Evolutionary conservation across 1,140 invertebrate species (phyloP).

Genomic region (Acromyrmex heyeri): DNA sequence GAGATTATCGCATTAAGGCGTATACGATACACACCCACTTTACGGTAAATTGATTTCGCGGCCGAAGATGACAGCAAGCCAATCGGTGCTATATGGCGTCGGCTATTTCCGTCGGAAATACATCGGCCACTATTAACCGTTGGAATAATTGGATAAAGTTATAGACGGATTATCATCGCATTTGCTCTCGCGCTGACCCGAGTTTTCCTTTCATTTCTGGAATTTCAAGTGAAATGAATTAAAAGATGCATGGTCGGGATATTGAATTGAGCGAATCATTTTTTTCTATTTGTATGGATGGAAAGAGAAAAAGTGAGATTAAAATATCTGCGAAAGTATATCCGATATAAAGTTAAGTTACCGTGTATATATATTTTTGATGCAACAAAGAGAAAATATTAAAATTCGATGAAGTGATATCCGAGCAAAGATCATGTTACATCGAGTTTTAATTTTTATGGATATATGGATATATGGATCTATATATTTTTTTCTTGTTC

Average conservation of each 20-base stretch:
- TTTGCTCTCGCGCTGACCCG: neutral
- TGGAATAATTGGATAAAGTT: slow-evolving; percentile 16
- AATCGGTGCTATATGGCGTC: slow-evolving; percentile 1
- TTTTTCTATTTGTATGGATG: neutral
- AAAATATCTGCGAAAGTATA: slow-evolving; percentile 4
- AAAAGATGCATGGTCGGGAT: neutral
- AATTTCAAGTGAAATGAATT: slow-evolving; percentile 35
- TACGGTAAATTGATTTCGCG: slow-evolving; percentile 61
- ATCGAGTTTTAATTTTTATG: neutral
- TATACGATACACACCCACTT: slow-evolving; percentile 47
- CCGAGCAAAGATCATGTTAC: neutral
- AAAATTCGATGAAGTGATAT: neutral
- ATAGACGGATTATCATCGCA: slow-evolving; percentile 25
- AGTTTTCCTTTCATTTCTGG: slow-evolving; percentile 14
- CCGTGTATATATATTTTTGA: neutral
- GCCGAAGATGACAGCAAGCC: slow-evolving; percentile 32
- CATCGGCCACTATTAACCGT: slow-evolving; percentile 32
- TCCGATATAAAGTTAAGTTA: slow-evolving; percentile 3
- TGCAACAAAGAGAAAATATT: neutral
- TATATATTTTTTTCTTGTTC: neutral
- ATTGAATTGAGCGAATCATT: slow-evolving; percentile 1
- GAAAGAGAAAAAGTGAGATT: slow-evolving; percentile 18
- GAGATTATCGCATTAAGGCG: slow-evolving; percentile 56
- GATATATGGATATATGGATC: too few relatives aligned
- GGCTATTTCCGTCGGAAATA: slow-evolving; percentile 52